Evolutionary conservation across 1,140 invertebrate genomes (phyloP), one percentile per base, ranked within the genome.

Genomic region (Teleopsis dalmanni): DNA sequence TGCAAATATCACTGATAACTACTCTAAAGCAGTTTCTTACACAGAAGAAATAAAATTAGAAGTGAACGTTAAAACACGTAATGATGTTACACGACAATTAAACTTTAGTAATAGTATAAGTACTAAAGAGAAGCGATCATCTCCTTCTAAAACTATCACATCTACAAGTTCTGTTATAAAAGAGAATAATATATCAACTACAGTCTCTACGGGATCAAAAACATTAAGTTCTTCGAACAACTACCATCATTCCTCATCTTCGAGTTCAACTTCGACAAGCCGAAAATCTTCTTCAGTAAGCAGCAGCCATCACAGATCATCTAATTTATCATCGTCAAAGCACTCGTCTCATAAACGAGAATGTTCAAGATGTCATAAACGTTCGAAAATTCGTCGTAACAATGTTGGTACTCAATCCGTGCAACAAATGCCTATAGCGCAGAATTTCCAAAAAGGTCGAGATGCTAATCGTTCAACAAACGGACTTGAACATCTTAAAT

Each of bases 321-420:
- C 53, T 16, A 54, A 60, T 40, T 55, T 58, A 26, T 57, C 53
- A 10, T 63, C 60, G 7, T 60, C 59, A 21, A 54, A 59, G 52
- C 18, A 62, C 44, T 44, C 53, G 48, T 42, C 59, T n/a, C 59
- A 57, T 2, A 72, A 62, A 9, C 73, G 75, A 26, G 72, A 76
- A 41, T 81, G 79, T 51, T 77, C 77, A 11, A 73, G 73, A n/a
- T 81, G 79, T 53, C 77, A 79, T 43, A 78, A 75, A 55, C 70
- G 78, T 27, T 77, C 77, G 10, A 80, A 80, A 60, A 77, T 81
- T 27, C 80, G 81, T 52, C 72, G 76, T 14, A 74, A 72, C 6
- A 81, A 73, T 57, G 75, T 81, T 36, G 81, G 81, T 18, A 77
- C 82, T 18, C 81, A 83, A 55, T 82, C 79, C 44, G 19, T 63